Percentiles rank a stretch among this genome's conserved stretches.
Evolutionary conservation across 2,888 invertebrate species (phyloP).

Genomic region (Bellardia bayeri): DNA sequence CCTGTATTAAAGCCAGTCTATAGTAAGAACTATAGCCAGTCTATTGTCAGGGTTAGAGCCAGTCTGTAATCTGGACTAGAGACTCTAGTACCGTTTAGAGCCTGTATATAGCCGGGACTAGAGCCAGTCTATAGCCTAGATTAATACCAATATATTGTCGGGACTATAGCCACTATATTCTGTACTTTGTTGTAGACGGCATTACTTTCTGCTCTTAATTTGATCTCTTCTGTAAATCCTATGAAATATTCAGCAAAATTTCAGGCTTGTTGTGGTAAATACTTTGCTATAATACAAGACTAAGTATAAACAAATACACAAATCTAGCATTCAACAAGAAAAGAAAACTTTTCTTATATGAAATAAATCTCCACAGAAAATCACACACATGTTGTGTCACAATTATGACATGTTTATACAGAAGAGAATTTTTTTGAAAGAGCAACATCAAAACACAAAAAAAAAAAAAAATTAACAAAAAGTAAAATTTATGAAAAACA

Average conservation of each 20-base stretch:
- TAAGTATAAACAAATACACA: neutral
- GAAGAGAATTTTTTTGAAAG: neutral
- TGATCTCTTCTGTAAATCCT: neutral
- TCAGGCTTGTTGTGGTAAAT: neutral
- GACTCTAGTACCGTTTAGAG: too few species aligned
- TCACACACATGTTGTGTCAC: conserved; percentile 11
- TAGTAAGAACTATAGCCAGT: too few species aligned
- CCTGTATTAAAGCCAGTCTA: too few species aligned
- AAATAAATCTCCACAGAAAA: conserved; percentile 11
- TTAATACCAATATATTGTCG: too few species aligned
- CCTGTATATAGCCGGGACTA: too few species aligned
- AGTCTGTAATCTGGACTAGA: too few species aligned
- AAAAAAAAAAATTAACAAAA: too few species aligned
- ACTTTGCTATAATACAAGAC: neutral
- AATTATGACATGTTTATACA: conserved; percentile 13
- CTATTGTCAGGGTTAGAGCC: too few species aligned
- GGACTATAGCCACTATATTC: too few species aligned
- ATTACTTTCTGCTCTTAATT: neutral
- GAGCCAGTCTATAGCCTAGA: too few species aligned
- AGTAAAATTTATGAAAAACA: neutral
- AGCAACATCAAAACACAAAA: neutral
- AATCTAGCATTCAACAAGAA: neutral
- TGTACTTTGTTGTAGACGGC: too few species aligned
- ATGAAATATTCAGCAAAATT: neutral
- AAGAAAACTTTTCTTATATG: neutral